These are phyloP conservation scores for Wiebesia pumilae DNA, from an alignment of 1,140 invertebrate genomes.

Conservation along the genomic window DNA sequence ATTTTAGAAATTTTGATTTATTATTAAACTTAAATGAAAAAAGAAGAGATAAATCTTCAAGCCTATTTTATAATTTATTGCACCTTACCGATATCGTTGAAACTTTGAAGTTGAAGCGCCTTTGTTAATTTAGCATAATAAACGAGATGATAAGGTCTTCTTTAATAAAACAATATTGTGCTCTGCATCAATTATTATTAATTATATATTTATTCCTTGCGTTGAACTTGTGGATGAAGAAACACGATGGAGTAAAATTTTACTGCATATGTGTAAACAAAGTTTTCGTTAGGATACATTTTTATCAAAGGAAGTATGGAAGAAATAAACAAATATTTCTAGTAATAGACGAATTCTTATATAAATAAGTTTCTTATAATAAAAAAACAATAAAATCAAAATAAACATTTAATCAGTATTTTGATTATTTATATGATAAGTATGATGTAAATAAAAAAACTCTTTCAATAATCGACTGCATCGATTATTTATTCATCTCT, in stretches of 20 bases:
- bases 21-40: constrained; percentile 13
- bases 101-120: constrained; percentile 17
- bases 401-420: constrained; percentile 53
- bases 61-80: constrained; percentile 42
- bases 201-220: constrained; percentile 42
- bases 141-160: constrained; percentile 29
- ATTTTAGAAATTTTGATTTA: constrained; percentile 29
- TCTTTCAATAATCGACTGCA: constrained; percentile 46
- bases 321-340: constrained; percentile 52
- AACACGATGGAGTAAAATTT: constrained; percentile 22
- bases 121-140: constrained; percentile 33
- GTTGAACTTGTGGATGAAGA: constrained; percentile 10
- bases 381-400: constrained; percentile 54
- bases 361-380: constrained; percentile 54
- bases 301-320: constrained; percentile 49
- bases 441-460: constrained; percentile 51
- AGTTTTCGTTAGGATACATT: constrained; percentile 47
- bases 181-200: constrained; percentile 41
- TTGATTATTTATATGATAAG: constrained; percentile 52
- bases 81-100: constrained; percentile 22
- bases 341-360: constrained; percentile 53
- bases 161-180: constrained; percentile 28
- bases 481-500: constrained; percentile 38
- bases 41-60: constrained; percentile 20
- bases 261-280: constrained; percentile 49